Evolutionary conservation across 2,888 invertebrate species (phyloP).

Genomic region (Latrodectus elegans): DNA sequence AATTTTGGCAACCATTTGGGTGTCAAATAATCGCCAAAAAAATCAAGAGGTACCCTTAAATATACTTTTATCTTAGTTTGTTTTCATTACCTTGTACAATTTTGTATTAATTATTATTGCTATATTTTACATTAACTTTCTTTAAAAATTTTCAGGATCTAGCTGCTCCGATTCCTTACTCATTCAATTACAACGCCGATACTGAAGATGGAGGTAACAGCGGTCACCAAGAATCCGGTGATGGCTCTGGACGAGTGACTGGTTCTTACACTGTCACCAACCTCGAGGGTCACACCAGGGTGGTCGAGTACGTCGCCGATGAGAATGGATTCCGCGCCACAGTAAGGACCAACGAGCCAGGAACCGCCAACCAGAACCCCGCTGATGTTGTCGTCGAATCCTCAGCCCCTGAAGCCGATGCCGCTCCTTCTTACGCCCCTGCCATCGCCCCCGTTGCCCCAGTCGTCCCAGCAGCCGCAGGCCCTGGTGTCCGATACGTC

Average conservation of each 20-base stretch:
- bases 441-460: neutral
- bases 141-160: conserved; percentile 3
- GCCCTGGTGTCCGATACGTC: conserved; percentile 30
- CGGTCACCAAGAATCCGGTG: conserved; percentile 63
- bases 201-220: conserved; percentile 64
- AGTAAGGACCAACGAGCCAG: conserved; percentile 70
- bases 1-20: too few species aligned
- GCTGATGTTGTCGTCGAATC: conserved; percentile 69
- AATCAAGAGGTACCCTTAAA: too few species aligned
- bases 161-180: conserved; percentile 49
- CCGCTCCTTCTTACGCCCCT: neutral
- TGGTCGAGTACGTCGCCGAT: conserved; percentile 71
- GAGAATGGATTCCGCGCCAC: conserved; percentile 70
- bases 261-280: conserved; percentile 70
- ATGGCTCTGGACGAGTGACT: conserved; percentile 67
- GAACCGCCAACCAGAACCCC: conserved; percentile 68
- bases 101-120: neutral
- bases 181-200: conserved; percentile 47
- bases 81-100: too few species aligned
- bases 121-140: neutral
- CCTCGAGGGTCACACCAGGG: conserved; percentile 68
- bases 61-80: too few species aligned
- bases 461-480: neutral
- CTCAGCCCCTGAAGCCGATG: conserved; percentile 42
- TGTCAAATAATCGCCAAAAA: too few species aligned